These are phyloP conservation scores for Ptychoptera contaminata DNA, from an alignment of 2,888 invertebrate species.

Conservation along the genomic window DNA sequence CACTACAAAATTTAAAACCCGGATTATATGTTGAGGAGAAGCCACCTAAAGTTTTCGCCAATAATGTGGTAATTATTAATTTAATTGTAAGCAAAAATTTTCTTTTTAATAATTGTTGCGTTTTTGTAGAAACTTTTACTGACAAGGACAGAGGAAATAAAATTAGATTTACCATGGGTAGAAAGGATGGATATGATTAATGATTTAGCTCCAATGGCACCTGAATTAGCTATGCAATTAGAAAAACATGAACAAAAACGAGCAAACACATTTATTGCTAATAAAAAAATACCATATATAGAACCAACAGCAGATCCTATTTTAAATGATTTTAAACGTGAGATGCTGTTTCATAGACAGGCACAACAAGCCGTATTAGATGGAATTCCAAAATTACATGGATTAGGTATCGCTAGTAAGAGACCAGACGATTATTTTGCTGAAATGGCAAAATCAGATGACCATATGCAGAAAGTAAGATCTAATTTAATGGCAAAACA, in stretches of 20 bases:
- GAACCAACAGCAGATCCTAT: conserved; percentile 58
- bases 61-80: conserved; percentile 50
- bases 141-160: conserved; percentile 53
- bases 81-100: neutral
- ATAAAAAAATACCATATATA: conserved; percentile 47
- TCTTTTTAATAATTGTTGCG: conserved; percentile 1
- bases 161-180: conserved; percentile 63
- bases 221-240: conserved; percentile 64
- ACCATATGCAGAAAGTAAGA: conserved; percentile 92
- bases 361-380: conserved; percentile 75
- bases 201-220: conserved; percentile 64
- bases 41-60: conserved; percentile 40
- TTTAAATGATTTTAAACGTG: conserved; percentile 81
- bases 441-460: conserved; percentile 95
- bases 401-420: conserved; percentile 58
- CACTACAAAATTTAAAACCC: conserved; percentile 72
- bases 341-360: conserved; percentile 73
- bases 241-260: conserved; percentile 59
- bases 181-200: conserved; percentile 71
- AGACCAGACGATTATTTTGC: conserved; percentile 95
- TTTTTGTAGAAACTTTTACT: conserved; percentile 34
- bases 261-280: conserved; percentile 46
- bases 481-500: conserved; percentile 72
- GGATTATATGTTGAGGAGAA: conserved; percentile 60
- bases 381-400: conserved; percentile 61